Evolutionary conservation across 2,888 invertebrate genomes (phyloP).

Genomic region (Pollenia griseotomentosa): DNA sequence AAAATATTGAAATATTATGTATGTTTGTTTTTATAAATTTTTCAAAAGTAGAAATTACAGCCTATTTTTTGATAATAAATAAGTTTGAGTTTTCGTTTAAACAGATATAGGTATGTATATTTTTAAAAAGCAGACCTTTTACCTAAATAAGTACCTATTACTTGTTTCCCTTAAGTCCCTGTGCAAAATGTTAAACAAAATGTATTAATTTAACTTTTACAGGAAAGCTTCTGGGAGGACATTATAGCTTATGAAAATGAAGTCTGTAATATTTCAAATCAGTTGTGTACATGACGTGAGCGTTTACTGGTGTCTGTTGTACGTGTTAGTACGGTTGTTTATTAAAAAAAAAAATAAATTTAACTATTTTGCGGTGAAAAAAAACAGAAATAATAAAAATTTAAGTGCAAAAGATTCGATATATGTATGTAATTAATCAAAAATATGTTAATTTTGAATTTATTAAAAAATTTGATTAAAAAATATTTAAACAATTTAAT

Average conservation of each 20-base stretch:
- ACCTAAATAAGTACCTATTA: no score
- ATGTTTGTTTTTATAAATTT: no score
- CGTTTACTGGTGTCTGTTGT: conserved; percentile 55
- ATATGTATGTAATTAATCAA: neutral
- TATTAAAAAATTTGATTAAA: neutral
- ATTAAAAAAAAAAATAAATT: neutral
- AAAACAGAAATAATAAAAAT: neutral
- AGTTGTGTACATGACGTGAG: conserved; percentile 70
- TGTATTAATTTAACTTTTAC: conserved; percentile 19
- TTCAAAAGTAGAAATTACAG: no score
- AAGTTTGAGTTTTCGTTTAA: no score
- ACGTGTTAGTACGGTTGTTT: neutral
- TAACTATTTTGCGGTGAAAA: conserved; percentile 22
- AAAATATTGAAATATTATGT: no score
- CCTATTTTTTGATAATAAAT: no score
- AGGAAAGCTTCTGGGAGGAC: conserved; percentile 50
- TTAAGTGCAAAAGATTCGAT: conserved; percentile 15
- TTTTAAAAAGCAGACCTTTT: no score
- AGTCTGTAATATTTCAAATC: conserved; percentile 60
- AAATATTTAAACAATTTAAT: conserved; percentile 3
- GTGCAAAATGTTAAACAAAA: conserved; percentile 35
- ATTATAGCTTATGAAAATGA: conserved; percentile 63
- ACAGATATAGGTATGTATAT: no score
- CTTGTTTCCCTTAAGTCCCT: neutral
- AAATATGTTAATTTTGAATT: neutral